Evolutionary conservation across 2,113 vertebrate species (phyloP), one percentile per base, ranked within the genome.

Genomic region (Ptilonorhynchus violaceus): DNA sequence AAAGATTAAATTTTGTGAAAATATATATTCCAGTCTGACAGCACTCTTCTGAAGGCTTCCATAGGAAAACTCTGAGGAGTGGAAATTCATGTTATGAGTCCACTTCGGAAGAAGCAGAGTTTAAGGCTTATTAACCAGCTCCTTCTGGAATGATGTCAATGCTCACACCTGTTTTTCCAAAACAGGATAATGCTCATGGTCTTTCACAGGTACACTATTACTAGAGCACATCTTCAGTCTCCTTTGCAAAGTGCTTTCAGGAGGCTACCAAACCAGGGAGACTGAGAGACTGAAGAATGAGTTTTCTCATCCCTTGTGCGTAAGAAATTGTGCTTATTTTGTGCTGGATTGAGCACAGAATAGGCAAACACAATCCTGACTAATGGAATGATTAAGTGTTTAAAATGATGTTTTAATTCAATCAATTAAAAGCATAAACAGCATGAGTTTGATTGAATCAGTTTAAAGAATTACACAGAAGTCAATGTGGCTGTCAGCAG

Each of bases 371-470:
- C 44, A 94, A 16, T 58, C 76, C 41, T 87, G 46, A 52, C 62
- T 96, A 97, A 97, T 93, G 69, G 55, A 97, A 97, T 97, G 93
- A 97, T 97, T 98, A 97, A 97, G 94, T 97, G 88, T 94, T 98
- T 96, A 41, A 97, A 98, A 97, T 73, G 64, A 50, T 96, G 50
- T 88, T 98, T 97, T 98, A 98, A 98, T 98, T 95, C 92, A 97
- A 96, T 98, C 97, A 97, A 97, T 97, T 97, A 96, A 98, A 98
- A 98, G 95, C 96, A 97, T 95, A 97, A 98, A 86, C 97, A 97
- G 97, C 94, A 80, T 96, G 97, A 47, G 92, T 96, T 97, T 97
- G 97, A 97, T 94, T 98, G 88, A 96, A 96, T 97, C 97, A 97
- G 95, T 97, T 96, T 96, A 92, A 97, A 97, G 96, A 97, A 97